These are phyloP conservation scores for Magallana angulata DNA, from an alignment of 1,140 invertebrate genomes.

Conservation along the genomic window DNA sequence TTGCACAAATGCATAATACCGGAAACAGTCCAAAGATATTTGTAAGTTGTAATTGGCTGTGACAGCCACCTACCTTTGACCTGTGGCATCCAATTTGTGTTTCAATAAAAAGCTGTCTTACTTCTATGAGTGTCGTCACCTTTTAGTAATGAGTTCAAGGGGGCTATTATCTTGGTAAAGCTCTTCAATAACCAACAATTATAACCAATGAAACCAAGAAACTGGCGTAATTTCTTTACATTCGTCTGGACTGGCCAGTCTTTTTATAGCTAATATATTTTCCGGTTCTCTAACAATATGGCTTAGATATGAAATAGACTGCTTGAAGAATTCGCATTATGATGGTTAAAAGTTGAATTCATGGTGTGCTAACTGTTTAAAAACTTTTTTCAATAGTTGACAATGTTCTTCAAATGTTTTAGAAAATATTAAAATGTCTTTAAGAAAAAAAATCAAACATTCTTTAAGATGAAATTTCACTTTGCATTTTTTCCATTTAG, in stretches of 20 bases:
- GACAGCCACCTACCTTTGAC: conserved; percentile 47
- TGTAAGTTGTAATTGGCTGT: conserved; percentile 49
- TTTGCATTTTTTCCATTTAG: conserved; percentile 42
- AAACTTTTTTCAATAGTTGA: conserved; percentile 40
- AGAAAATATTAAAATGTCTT: conserved; percentile 45
- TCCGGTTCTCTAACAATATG: conserved; percentile 46
- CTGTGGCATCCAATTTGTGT: conserved; percentile 48
- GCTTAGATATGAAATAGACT: conserved; percentile 44
- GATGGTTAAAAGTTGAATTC: conserved; percentile 56
- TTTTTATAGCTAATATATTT: conserved; percentile 3
- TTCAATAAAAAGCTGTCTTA: not conserved
- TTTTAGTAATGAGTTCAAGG: conserved; percentile 37
- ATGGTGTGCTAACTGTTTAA: conserved; percentile 24
- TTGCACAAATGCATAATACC: too few relatives aligned
- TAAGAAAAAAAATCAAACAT: conserved; percentile 40
- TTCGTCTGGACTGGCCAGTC: too few relatives aligned
- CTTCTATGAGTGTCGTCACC: conserved; percentile 6
- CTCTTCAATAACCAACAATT: too few relatives aligned
- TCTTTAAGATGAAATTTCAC: conserved; percentile 42
- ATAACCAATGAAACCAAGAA: too few relatives aligned
- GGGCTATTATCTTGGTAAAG: too few relatives aligned
- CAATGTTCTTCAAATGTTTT: conserved; percentile 42
- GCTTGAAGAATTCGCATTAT: conserved; percentile 57
- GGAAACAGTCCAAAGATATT: too few relatives aligned
- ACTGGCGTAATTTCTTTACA: too few relatives aligned